phyloP scores from a whole-genome alignment of 2,113 vertebrate genomes.

The Apteryx mantelli region DNA sequence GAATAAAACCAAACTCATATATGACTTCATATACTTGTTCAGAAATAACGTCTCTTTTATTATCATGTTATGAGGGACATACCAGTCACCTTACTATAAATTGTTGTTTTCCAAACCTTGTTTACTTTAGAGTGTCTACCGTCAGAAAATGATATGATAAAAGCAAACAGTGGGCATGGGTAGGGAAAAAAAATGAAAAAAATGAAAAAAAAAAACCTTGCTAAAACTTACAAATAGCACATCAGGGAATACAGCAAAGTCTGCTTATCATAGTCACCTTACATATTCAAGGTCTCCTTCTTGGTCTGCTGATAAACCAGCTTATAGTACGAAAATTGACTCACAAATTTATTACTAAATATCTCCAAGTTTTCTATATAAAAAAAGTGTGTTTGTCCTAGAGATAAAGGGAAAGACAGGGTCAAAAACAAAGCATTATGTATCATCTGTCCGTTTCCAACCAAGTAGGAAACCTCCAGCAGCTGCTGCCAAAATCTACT shows the following conservation, averaged over 20 bases:
- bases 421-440: background rate
- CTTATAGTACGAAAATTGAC: background rate
- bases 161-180: background rate
- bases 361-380: background rate
- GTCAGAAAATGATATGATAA: background rate
- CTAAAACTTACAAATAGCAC: background rate
- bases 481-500: background rate
- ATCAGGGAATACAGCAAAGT: background rate
- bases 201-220: background rate
- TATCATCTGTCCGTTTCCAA: background rate
- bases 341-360: constrained; percentile 4
- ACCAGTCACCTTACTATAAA: background rate
- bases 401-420: background rate
- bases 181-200: background rate
- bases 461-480: background rate
- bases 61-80: background rate
- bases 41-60: background rate
- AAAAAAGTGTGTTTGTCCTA: background rate
- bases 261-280: background rate
- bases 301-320: background rate
- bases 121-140: background rate
- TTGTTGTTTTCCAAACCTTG: background rate
- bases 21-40: background rate
- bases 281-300: background rate
- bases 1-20: background rate